Percentiles rank a stretch among this genome's conserved stretches.
Conservation (phyloP, 2,888 invertebrate species). For the Calameuta filiformis region DNA sequence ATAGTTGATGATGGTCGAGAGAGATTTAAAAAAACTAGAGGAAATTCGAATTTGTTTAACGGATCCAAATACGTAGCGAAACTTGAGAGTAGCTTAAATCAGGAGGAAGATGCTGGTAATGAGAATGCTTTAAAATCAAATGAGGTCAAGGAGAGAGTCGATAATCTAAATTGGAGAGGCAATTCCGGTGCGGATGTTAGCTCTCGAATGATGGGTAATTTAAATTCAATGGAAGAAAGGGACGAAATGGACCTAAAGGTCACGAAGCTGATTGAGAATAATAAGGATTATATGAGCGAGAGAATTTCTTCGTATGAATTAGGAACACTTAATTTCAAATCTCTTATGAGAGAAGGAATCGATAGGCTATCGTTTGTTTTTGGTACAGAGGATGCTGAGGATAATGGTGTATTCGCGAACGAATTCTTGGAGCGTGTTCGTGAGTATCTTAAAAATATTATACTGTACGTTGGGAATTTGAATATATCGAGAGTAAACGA, state of each 20-base stretch:
- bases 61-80: neutral
- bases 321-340: neutral
- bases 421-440: slow-evolving; percentile 4
- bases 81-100: neutral
- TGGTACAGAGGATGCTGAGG: neutral
- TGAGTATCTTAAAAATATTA: slow-evolving; percentile 1
- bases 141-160: neutral
- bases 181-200: neutral
- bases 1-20: neutral
- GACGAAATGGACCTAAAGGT: neutral
- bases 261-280: neutral
- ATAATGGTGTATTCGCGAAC: neutral
- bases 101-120: neutral
- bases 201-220: neutral
- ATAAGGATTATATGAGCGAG: neutral
- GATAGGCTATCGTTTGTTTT: neutral
- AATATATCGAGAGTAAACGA: slow-evolving; percentile 16
- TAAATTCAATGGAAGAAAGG: neutral
- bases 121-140: neutral
- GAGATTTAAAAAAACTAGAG: neutral
- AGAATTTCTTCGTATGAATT: neutral
- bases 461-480: slow-evolving; percentile 9
- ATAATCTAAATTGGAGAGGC: neutral
- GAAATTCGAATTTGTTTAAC: neutral
- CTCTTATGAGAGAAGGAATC: neutral